These are phyloP conservation scores for Eutrigla gurnardus DNA, from an alignment of 2,797 vertebrate genomes.

Conservation along the genomic window DNA sequence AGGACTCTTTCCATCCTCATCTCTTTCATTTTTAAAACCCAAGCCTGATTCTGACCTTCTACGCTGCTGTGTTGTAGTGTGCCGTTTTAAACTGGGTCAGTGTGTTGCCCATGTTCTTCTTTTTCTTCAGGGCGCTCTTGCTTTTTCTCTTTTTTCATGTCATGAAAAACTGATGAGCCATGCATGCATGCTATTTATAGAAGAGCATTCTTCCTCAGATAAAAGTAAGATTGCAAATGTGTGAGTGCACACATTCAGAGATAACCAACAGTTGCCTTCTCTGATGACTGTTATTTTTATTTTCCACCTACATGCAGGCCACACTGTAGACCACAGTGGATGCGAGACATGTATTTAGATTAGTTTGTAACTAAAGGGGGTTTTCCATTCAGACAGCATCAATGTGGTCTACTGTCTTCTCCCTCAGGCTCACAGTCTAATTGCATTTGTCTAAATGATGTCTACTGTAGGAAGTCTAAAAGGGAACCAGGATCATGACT, in stretches of 20 bases:
- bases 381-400: slow-evolving; percentile 70
- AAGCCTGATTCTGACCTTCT: slow-evolving; percentile 2
- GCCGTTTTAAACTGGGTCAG: slow-evolving; percentile 55
- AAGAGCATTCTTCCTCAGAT: slow-evolving; percentile 34
- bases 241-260: slow-evolving; percentile 16
- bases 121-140: slow-evolving; percentile 9
- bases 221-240: slow-evolving; percentile 41
- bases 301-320: slow-evolving; percentile 14
- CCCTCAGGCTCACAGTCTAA: slow-evolving; percentile 51
- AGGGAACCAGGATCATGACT: slow-evolving; percentile 7
- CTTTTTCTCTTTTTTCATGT: slow-evolving; percentile 40
- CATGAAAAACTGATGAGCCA: slow-evolving; percentile 76
- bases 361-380: slow-evolving; percentile 61
- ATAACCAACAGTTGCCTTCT: slow-evolving; percentile 23
- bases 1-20: slow-evolving; percentile 1
- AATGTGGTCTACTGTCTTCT: slow-evolving; percentile 68
- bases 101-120: slow-evolving; percentile 8
- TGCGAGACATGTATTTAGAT: background rate
- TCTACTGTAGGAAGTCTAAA: slow-evolving; percentile 30
- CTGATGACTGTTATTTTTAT: slow-evolving; percentile 45
- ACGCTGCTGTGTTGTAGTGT: slow-evolving; percentile 15
- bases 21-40: slow-evolving; percentile 2
- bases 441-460: slow-evolving; percentile 63
- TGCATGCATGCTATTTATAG: slow-evolving; percentile 65
- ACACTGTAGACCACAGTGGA: slow-evolving; percentile 22